Base-by-base conservation (phyloP, 2,797 vertebrate species). In the Esox lucius region DNA sequence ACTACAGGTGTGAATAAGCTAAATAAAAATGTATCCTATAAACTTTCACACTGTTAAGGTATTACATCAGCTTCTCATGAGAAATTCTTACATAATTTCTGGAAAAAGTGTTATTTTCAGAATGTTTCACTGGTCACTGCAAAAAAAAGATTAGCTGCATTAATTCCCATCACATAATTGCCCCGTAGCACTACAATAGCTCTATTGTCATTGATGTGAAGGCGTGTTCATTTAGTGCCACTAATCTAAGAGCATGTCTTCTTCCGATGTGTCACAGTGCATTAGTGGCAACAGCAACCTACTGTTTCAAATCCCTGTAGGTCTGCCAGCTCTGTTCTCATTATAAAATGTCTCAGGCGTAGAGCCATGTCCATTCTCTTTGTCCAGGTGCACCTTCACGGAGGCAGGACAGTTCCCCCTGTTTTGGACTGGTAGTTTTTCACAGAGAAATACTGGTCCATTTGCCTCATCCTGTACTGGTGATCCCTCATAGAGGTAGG, bases 281-380 rank as follows among this genome's bases (percentile, higher is more conserved):
- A 67, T 72, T 76, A 72, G n/a, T 3, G 48, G 15, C 33, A 61
- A 35, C 17, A 59, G 19, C 3, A 73, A 22, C 53, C 15, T 12
- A 28, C 4, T 53, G 56, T 33, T 7, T 12, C 46, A 70, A 26
- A 33, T 74, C 59, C 68, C 64, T 69, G 31, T 65, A 12, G 53
- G 62, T 49, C 65, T 33, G 74, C 70, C 39, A 75, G 31, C 72
- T 48, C 24, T 35, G 48, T 46, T 70, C 26, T 75, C 71, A 77
- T 71, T 65, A 53, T 69, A 79, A 75, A 74, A 81, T 72, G 61
- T 59, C 70, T 71, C 51, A 39, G 53, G 53, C 53, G 56, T 3
- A 51, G 78, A 73, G 72, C 12, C 42, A 68, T 39, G 62, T 75
- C 72, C 53, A 71, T 80, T 68, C 71, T 62, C 79, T 70, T 70